Evolutionary conservation across 2,888 invertebrate species (phyloP).

Genomic region (Monochamus alternatus): DNA sequence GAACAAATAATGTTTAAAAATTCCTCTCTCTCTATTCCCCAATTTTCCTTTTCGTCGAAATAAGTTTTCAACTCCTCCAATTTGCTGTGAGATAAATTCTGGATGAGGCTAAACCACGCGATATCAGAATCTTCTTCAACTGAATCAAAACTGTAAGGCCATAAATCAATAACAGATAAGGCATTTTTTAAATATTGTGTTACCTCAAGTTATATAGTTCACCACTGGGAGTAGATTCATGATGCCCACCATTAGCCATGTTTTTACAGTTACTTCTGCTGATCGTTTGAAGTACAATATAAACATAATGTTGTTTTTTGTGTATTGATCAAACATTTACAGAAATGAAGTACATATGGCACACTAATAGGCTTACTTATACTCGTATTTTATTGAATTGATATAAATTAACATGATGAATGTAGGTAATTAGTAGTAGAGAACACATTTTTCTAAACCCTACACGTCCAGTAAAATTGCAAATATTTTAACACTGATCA

Average conservation of each 20-base stretch:
- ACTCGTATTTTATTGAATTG: too few species aligned
- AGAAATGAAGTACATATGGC: too few species aligned
- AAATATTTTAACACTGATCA: too few species aligned
- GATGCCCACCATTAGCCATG: slow-evolving; percentile 10
- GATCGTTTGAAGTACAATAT: not conserved
- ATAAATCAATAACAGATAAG: not conserved
- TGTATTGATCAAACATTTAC: slow-evolving; percentile 10
- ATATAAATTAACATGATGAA: too few species aligned
- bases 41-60: slow-evolving; percentile 54
- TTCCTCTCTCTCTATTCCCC: slow-evolving; percentile 63
- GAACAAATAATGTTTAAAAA: slow-evolving; percentile 65
- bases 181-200: not conserved
- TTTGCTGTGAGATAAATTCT: slow-evolving; percentile 57
- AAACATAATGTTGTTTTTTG: not conserved
- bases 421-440: too few species aligned
- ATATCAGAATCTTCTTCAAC: slow-evolving; percentile 53
- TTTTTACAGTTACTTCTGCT: not conserved
- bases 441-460: too few species aligned
- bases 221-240: slow-evolving; percentile 5
- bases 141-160: slow-evolving; percentile 55
- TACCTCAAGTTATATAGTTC: slow-evolving; percentile 44
- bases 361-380: too few species aligned
- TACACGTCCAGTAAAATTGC: too few species aligned
- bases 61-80: slow-evolving; percentile 55
- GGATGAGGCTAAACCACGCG: slow-evolving; percentile 59